phyloP scores from a whole-genome alignment of 2,888 invertebrate species.

The Drosophila cognata region DNA sequence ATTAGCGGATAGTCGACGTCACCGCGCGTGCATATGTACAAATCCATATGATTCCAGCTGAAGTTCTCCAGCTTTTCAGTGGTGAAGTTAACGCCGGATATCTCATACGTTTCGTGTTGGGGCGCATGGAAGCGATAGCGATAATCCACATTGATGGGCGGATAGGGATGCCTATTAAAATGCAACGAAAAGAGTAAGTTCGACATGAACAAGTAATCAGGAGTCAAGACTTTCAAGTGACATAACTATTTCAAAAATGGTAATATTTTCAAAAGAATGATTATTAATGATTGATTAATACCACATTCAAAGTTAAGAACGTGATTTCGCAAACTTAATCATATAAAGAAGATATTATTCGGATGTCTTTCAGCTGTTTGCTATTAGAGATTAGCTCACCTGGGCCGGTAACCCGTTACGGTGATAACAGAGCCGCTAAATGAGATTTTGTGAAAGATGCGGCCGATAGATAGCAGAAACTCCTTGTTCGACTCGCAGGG shows the following conservation, averaged over 20 bases:
- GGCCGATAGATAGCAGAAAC: constrained; percentile 95
- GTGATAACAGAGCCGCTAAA: constrained; percentile 95
- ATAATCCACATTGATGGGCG: constrained; percentile 96
- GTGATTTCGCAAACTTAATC: too few relatives aligned
- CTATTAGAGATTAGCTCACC: constrained; percentile 86
- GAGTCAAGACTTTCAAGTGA: too few relatives aligned
- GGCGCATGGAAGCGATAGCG: constrained; percentile 96
- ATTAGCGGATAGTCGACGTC: constrained; percentile 95
- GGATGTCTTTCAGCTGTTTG: neutral
- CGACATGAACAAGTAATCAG: neutral
- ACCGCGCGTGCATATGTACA: constrained; percentile 97
- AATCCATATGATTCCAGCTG: constrained; percentile 99
- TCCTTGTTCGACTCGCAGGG: constrained; percentile 88
- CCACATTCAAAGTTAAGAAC: too few relatives aligned
- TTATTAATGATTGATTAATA: too few relatives aligned
- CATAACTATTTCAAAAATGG: too few relatives aligned
- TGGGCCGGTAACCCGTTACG: constrained; percentile 96
- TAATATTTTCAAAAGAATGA: too few relatives aligned
- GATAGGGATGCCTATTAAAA: constrained; percentile 93
- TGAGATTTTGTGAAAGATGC: constrained; percentile 96
- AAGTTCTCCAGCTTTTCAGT: constrained; percentile 98
- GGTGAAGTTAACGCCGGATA: constrained; percentile 96
- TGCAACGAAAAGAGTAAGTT: neutral
- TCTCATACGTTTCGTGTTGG: constrained; percentile 96
- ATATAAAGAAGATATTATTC: too few relatives aligned